Conservation (phyloP, 2,888 invertebrate genomes). For the Corythucha ciliata region DNA sequence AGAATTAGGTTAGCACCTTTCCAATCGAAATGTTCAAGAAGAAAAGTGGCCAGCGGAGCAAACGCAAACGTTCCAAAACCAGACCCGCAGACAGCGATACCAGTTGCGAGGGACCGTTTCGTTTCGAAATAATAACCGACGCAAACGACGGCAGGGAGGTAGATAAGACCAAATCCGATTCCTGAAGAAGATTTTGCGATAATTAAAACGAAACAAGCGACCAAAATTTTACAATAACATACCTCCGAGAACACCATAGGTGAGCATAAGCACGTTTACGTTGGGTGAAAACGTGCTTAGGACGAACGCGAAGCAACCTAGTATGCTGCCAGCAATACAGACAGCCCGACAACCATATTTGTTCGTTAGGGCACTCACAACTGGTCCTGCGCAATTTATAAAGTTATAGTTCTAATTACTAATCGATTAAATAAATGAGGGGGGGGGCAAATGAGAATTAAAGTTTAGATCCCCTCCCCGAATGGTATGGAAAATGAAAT, state of each 20-base stretch:
- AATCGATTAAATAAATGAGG: background rate
- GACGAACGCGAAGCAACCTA: slow-evolving; percentile 76
- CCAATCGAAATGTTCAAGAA: slow-evolving; percentile 76
- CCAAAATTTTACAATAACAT: slow-evolving; percentile 40
- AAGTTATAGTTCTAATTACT: too few relatives aligned
- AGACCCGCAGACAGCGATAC: slow-evolving; percentile 90
- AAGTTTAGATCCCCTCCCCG: too few relatives aligned
- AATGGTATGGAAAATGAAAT: too few relatives aligned
- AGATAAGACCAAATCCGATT: slow-evolving; percentile 86
- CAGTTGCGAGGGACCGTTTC: slow-evolving; percentile 86
- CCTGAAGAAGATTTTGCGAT: slow-evolving; percentile 48
- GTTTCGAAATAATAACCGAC: slow-evolving; percentile 97
- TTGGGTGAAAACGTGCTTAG: slow-evolving; percentile 78
- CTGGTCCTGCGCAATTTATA: too few relatives aligned
- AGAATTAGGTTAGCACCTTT: slow-evolving; percentile 81
- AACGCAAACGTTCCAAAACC: slow-evolving; percentile 93
- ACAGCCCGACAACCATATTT: slow-evolving; percentile 91
- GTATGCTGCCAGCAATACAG: slow-evolving; percentile 81
- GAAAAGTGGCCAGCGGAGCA: slow-evolving; percentile 75
- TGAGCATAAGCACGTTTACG: slow-evolving; percentile 80
- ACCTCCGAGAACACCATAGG: slow-evolving; percentile 90
- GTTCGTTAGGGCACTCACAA: slow-evolving; percentile 92
- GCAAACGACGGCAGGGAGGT: slow-evolving; percentile 91
- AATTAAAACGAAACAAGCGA: background rate
- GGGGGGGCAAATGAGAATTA: too few relatives aligned